A percentile compares a stretch with the other conserved stretches of the same genome.
Evolutionary conservation across 37 sponge, comb jelly and placozoan species (phyloP).

Genomic region (Theonella swinhoei): DNA sequence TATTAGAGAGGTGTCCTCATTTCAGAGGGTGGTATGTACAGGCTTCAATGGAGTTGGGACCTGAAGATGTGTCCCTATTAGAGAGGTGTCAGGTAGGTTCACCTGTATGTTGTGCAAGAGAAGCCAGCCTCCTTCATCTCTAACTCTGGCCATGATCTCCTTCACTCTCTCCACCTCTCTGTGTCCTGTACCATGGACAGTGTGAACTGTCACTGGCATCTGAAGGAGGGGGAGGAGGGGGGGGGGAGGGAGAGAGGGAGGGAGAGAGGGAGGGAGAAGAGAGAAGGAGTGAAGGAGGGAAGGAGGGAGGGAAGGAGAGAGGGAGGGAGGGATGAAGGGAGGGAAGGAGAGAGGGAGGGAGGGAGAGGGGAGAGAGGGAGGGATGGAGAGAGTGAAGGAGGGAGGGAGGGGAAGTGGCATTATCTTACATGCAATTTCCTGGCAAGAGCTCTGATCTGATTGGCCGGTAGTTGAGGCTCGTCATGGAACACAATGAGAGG

Average conservation of each 20-base stretch:
- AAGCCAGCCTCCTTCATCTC: slow-evolving; percentile 61
- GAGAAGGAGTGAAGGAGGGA: not conserved
- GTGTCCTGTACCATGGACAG: slow-evolving; percentile 37
- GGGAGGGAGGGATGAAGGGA: not conserved
- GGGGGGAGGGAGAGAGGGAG: not conserved
- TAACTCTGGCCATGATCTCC: not conserved
- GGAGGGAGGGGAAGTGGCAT: not conserved
- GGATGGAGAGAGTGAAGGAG: not conserved
- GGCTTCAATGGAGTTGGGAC: no score
- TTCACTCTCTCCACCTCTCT: slow-evolving; percentile 1
- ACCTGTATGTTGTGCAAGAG: slow-evolving; percentile 68
- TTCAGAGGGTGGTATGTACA: no score
- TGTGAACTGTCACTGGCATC: not conserved
- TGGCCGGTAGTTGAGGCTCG: slow-evolving; percentile 38
- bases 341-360: not conserved
- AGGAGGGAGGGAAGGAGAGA: not conserved
- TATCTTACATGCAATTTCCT: not conserved
- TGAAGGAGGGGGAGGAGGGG: not conserved
- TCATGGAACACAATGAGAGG: slow-evolving; percentile 57
- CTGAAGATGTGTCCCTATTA: not conserved
- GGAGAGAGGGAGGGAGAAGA: not conserved
- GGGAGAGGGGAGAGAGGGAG: not conserved
- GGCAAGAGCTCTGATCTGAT: not conserved
- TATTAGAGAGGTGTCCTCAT: no score
- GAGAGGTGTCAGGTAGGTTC: no score